Percentiles rank a stretch among this genome's conserved stretches.
Conservation (phyloP, 2,888 invertebrate species). For the Athalia cordata region DNA sequence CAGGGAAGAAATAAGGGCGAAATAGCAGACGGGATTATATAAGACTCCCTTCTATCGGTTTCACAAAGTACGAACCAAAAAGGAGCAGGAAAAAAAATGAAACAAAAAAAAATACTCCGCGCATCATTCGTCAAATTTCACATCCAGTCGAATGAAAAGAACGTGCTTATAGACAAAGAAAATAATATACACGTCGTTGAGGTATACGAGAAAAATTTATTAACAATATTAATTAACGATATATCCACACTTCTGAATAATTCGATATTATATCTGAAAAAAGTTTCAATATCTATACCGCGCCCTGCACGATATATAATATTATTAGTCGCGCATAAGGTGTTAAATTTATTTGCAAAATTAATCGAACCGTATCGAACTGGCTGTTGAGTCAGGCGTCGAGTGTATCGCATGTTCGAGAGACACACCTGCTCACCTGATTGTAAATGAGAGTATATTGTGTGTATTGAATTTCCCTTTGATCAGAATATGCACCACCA, state of each 20-base stretch:
- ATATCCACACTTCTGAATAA: background rate
- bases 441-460: background rate
- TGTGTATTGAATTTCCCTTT: background rate
- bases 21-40: slow-evolving; percentile 13
- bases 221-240: slow-evolving; percentile 8
- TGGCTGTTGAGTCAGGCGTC: too few relatives aligned
- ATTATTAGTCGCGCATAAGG: too few relatives aligned
- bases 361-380: too few relatives aligned
- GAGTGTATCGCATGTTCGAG: too few relatives aligned
- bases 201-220: background rate
- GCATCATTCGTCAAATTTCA: background rate
- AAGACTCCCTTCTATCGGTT: background rate
- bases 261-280: too few relatives aligned
- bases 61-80: background rate
- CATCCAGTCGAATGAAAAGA: background rate
- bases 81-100: background rate
- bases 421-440: too few relatives aligned
- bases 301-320: too few relatives aligned
- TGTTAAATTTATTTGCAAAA: too few relatives aligned
- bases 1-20: background rate
- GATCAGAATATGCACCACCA: too few relatives aligned
- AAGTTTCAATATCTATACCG: too few relatives aligned
- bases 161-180: too few relatives aligned
- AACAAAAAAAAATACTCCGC: background rate
- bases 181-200: background rate